Evolutionary conservation across 2,888 invertebrate genomes (phyloP).

Genomic region (Deroplatys truncata): DNA sequence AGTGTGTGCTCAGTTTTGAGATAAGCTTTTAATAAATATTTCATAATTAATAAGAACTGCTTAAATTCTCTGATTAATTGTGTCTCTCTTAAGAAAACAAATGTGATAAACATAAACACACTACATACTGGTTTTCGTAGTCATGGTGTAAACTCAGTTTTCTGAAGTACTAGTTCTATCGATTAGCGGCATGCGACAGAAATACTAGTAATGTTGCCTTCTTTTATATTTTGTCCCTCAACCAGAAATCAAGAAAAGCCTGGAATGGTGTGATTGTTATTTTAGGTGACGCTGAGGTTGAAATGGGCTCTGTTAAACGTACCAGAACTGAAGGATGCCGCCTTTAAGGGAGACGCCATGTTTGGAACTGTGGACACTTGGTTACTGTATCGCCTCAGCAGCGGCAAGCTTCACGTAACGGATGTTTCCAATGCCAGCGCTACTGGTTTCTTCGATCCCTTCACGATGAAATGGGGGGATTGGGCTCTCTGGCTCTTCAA

Average conservation of each 20-base stretch:
- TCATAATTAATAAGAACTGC: too few species aligned
- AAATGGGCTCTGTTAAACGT: slow-evolving; percentile 75
- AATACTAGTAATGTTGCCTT: neutral
- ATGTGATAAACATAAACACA: too few species aligned
- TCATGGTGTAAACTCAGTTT: too few species aligned
- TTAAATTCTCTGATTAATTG: too few species aligned
- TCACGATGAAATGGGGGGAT: slow-evolving; percentile 78
- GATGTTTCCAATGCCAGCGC: slow-evolving; percentile 90
- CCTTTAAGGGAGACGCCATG: slow-evolving; percentile 60
- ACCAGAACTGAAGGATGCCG: slow-evolving; percentile 60
- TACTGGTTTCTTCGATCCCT: slow-evolving; percentile 92
- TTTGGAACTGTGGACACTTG: slow-evolving; percentile 92
- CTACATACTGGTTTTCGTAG: too few species aligned
- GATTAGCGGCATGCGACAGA: neutral
- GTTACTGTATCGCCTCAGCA: slow-evolving; percentile 79
- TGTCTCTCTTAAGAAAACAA: too few species aligned
- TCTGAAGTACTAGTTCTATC: too few species aligned
- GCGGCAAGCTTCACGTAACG: slow-evolving; percentile 63
- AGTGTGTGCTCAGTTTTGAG: too few species aligned
- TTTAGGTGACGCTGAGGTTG: slow-evolving; percentile 70
- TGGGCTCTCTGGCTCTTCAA: slow-evolving; percentile 66
- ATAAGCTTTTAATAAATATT: too few species aligned
- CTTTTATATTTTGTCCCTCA: neutral
- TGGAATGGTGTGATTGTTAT: neutral
- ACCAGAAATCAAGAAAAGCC: too few species aligned